Conservation (phyloP, 2,113 vertebrate species). For the Podilymbus podiceps region DNA sequence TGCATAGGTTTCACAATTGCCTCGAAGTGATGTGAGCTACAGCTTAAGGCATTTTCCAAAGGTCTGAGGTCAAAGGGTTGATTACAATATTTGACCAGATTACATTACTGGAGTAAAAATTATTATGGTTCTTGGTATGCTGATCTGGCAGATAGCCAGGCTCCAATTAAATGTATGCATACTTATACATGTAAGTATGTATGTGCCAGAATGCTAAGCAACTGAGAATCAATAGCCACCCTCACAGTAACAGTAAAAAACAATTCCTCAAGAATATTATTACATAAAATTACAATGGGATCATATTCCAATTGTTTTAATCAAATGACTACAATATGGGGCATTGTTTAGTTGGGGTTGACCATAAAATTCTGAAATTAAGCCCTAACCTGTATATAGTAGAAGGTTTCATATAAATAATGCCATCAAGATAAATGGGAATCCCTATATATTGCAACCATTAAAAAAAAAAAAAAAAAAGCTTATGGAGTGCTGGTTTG, state of each 20-base stretch:
- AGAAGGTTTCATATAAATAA: conserved; percentile 6
- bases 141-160: not conserved
- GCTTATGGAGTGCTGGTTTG: not conserved
- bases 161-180: not conserved
- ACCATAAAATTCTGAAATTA: conserved; percentile 10
- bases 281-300: not conserved
- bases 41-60: not conserved
- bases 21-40: not conserved
- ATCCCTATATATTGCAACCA: not conserved
- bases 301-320: not conserved
- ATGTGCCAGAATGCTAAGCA: not conserved
- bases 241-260: not conserved
- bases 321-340: not conserved
- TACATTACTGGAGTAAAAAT: not conserved
- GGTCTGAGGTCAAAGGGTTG: not conserved
- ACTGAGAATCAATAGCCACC: not conserved
- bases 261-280: not conserved
- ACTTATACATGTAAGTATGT: not conserved
- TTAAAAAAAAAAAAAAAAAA: too few species aligned
- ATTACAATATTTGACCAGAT: not conserved
- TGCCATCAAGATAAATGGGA: conserved; percentile 12
- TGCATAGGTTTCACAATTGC: not conserved
- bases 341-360: not conserved
- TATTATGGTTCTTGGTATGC: not conserved
- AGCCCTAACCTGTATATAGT: not conserved